Percentiles rank a stretch among this genome's conserved stretches.
Conservation (phyloP, 2,888 invertebrate genomes). For the Ctenicera cuprea region DNA sequence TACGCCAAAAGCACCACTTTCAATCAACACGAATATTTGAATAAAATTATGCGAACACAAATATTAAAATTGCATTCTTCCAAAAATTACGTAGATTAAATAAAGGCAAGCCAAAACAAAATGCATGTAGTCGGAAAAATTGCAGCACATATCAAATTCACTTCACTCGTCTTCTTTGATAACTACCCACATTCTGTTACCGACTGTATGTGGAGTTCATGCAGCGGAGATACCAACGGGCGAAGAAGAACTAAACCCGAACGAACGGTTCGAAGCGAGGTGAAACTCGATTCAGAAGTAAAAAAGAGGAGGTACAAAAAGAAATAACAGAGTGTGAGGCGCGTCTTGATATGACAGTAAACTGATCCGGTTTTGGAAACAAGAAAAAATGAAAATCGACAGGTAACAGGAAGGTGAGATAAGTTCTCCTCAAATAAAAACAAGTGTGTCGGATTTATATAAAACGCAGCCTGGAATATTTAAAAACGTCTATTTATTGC, state of each 20-base stretch:
- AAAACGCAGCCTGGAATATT: too few species aligned
- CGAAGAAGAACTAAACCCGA: slow-evolving; percentile 53
- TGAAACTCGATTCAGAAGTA: slow-evolving; percentile 43
- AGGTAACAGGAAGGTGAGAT: slow-evolving; percentile 5
- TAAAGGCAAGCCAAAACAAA: slow-evolving; percentile 46
- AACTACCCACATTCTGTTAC: not conserved
- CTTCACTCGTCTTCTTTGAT: too few species aligned
- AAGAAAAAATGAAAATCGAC: slow-evolving; percentile 20
- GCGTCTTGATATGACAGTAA: slow-evolving; percentile 38
- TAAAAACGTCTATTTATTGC: too few species aligned
- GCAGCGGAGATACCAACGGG: slow-evolving; percentile 43
- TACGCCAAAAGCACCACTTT: not conserved
- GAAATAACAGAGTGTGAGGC: slow-evolving; percentile 42
- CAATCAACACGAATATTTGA: not conserved
- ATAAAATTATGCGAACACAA: not conserved
- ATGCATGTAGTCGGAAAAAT: slow-evolving; percentile 45
- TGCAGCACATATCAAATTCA: slow-evolving; percentile 47
- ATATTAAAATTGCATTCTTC: slow-evolving; percentile 41
- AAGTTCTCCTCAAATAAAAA: not conserved
- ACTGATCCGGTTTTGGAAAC: slow-evolving; percentile 42
- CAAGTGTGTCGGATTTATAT: too few species aligned
- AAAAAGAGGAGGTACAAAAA: slow-evolving; percentile 43
- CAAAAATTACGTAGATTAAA: slow-evolving; percentile 49
- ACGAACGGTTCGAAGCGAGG: slow-evolving; percentile 37
- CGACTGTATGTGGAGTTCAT: not conserved